Conservation (phyloP, 2,888 invertebrate genomes). For the Drosophila recens region DNA sequence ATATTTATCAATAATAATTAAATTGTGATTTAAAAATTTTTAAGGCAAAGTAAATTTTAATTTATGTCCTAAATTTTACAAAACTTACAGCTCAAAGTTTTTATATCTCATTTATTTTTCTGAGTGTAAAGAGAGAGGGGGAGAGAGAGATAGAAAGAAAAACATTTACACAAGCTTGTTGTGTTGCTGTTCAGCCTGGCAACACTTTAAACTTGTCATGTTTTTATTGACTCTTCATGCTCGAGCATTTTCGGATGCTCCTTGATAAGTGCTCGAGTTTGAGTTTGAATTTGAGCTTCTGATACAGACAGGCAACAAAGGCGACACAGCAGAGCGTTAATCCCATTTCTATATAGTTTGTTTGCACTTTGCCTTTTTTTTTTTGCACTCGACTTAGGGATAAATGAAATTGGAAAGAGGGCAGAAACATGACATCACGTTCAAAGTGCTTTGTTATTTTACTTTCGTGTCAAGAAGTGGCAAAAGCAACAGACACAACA, state of each 20-base stretch:
- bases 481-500: slow-evolving; percentile 11
- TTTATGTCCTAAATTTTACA: too few species aligned
- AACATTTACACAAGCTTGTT: slow-evolving; percentile 18
- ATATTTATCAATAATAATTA: too few species aligned
- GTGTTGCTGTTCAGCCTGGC: not conserved
- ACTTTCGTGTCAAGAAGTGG: slow-evolving; percentile 16
- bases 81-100: too few species aligned
- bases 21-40: too few species aligned
- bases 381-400: slow-evolving; percentile 30
- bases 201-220: slow-evolving; percentile 52
- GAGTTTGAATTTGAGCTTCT: not conserved
- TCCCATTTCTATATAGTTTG: slow-evolving; percentile 62
- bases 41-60: too few species aligned
- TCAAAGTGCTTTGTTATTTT: slow-evolving; percentile 57
- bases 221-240: slow-evolving; percentile 56
- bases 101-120: not conserved
- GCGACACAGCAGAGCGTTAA: slow-evolving; percentile 40
- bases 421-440: slow-evolving; percentile 54
- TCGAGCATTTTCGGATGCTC: slow-evolving; percentile 38
- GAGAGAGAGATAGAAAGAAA: not conserved
- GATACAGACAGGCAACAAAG: slow-evolving; percentile 9
- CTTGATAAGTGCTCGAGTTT: slow-evolving; percentile 18
- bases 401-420: not conserved
- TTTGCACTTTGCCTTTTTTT: slow-evolving; percentile 52
- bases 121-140: not conserved